phyloP scores from a whole-genome alignment of 2,113 vertebrate genomes.

The Etheostoma spectabile region DNA sequence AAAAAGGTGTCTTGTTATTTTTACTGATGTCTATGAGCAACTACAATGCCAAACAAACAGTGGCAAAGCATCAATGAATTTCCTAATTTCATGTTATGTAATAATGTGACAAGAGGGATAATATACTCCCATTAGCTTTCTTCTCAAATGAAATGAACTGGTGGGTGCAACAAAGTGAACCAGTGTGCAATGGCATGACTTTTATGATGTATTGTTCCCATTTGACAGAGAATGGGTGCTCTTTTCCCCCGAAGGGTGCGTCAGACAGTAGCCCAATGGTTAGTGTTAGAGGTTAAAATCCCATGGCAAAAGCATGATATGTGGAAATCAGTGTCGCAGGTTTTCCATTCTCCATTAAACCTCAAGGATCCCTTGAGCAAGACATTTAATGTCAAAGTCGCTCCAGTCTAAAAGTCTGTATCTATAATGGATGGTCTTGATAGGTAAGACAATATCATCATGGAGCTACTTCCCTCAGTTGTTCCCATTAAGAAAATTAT shows the following conservation, averaged over 20 bases:
- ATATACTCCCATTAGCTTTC: not conserved
- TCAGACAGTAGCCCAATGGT: not conserved
- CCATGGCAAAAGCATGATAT: not conserved
- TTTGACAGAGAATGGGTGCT: not conserved
- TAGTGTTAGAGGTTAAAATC: not conserved
- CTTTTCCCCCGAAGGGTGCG: constrained; percentile 40
- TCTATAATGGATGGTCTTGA: not conserved
- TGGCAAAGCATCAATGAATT: not conserved
- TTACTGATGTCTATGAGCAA: not conserved
- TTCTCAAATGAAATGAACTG: not conserved
- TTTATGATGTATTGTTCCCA: not conserved
- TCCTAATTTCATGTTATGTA: not conserved
- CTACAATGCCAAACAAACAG: not conserved
- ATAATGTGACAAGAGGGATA: not conserved
- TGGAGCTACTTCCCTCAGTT: not conserved
- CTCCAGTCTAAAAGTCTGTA: not conserved
- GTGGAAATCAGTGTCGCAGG: not conserved
- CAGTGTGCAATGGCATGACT: not conserved
- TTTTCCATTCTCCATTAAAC: not conserved
- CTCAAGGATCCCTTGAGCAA: not conserved
- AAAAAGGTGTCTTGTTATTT: not conserved
- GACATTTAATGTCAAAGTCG: not conserved
- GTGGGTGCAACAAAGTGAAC: not conserved
- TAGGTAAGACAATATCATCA: not conserved
- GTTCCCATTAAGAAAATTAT: not conserved